phyloP scores from a whole-genome alignment of 64 coral and sea anemone species.

The Porites australiensis region DNA sequence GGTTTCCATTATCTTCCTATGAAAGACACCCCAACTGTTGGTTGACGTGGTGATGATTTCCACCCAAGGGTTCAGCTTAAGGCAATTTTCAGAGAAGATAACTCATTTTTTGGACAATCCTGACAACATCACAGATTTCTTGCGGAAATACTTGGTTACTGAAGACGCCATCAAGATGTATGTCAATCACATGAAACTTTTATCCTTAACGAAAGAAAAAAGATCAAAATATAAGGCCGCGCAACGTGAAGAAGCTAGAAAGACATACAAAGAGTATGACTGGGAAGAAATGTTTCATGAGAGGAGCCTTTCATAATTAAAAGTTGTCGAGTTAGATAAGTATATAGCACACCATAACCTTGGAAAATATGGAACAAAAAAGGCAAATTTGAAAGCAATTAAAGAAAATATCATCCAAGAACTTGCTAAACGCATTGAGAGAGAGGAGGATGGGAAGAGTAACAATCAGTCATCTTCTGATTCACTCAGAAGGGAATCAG shows the following conservation, averaged over 20 bases:
- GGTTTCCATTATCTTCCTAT: slow-evolving; percentile 41
- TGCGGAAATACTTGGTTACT: slow-evolving; percentile 33
- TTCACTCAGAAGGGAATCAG: slow-evolving; percentile 3
- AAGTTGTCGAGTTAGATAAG: slow-evolving; percentile 62
- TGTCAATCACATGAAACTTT: slow-evolving; percentile 65
- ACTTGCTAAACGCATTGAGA: slow-evolving; percentile 47
- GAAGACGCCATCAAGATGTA: slow-evolving; percentile 55
- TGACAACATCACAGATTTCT: slow-evolving; percentile 44
- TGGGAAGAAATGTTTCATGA: slow-evolving; percentile 58
- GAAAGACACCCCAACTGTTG: slow-evolving; percentile 45
- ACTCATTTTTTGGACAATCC: slow-evolving; percentile 65
- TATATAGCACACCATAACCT: slow-evolving; percentile 65
- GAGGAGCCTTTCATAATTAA: slow-evolving; percentile 66
- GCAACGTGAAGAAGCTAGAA: slow-evolving; percentile 63
- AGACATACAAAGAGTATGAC: slow-evolving; percentile 65
- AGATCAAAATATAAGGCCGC: slow-evolving; percentile 52
- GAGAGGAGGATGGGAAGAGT: slow-evolving; percentile 47
- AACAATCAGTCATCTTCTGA: slow-evolving; percentile 44
- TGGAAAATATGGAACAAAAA: slow-evolving; percentile 62
- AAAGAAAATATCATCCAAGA: slow-evolving; percentile 43
- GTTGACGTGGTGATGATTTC: slow-evolving; percentile 42
- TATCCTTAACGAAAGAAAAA: slow-evolving; percentile 62
- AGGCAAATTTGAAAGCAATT: slow-evolving; percentile 52
- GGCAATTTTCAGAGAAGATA: slow-evolving; percentile 14
- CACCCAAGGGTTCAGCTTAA: slow-evolving; percentile 49